Evolutionary conservation across 2,113 vertebrate genomes (phyloP), one percentile per base, ranked within the genome.

Genomic region (Misgurnus mizolepis): DNA sequence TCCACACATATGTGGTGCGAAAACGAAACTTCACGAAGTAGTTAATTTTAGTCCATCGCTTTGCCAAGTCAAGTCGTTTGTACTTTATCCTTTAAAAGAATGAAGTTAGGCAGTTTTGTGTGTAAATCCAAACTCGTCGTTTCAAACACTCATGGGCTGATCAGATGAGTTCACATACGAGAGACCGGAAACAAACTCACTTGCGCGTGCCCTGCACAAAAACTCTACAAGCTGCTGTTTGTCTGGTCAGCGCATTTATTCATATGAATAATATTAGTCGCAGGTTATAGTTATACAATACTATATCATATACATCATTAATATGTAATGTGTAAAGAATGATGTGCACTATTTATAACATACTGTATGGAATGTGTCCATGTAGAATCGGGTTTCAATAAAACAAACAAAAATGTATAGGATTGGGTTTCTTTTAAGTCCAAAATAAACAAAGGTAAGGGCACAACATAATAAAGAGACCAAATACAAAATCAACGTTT

Each of bases 1-100:
- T 84, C 85, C 88, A 87, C 88, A 91, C 91, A 92, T 93, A 86
- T 47, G 85, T 65, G 79, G 41, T 62, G 66, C 76, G 67, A 87
- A 88, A 86, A 86, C 83, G 80, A 86, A 84, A 80, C 71, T 76
- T 67, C 60, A 22, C 66, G 15, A 66, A 58, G 58, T 83, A 68
- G 50, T 70, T 39, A 49, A 77, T 82, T 84, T 85, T 74, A 86
- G 86, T 84, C 79, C 82, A 84, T 88, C 64, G 87, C 82, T 73
- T 71, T 18, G 14, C 71, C 27, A 27, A 66, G 40, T 53, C 41
- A 18, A 11, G 47, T 14, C 58, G 39, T 5, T 43, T 14, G 75
- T 22, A 39, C 45, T 6, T 64, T n/a, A 74, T 27, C 12, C 6
- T 47, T 18, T 45, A 7, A 5, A 61, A 0, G 17, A 55, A 77